These are phyloP conservation scores for Nemapogon koenigi DNA, from an alignment of 2,888 invertebrate species.

Conservation along the genomic window DNA sequence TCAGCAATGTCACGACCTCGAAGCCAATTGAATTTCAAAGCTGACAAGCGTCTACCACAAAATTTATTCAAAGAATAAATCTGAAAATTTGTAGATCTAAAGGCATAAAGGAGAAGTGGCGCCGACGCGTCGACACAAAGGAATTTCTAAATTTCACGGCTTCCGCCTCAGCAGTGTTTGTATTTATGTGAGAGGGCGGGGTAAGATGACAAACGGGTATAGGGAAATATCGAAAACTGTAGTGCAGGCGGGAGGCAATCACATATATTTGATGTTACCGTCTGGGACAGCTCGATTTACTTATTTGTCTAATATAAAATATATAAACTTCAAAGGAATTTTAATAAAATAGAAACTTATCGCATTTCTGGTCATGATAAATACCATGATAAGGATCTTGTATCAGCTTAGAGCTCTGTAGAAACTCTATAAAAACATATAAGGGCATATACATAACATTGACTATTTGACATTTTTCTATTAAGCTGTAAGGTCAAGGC, in stretches of 20 bases:
- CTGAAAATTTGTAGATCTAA: slow-evolving; percentile 64
- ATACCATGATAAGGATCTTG: too few species aligned
- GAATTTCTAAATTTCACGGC: slow-evolving; percentile 64
- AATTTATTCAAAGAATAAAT: slow-evolving; percentile 66
- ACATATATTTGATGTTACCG: slow-evolving; percentile 23
- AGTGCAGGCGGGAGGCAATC: slow-evolving; percentile 24
- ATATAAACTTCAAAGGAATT: too few species aligned
- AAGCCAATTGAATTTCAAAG: slow-evolving; percentile 64
- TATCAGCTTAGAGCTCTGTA: too few species aligned
- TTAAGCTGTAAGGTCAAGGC: too few species aligned
- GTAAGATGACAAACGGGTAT: slow-evolving; percentile 55
- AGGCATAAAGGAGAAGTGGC: slow-evolving; percentile 57
- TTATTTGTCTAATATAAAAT: too few species aligned
- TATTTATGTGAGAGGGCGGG: slow-evolving; percentile 54
- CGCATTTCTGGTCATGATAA: too few species aligned
- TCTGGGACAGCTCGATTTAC: neutral
- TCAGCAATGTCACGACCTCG: slow-evolving; percentile 56
- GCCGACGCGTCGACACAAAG: slow-evolving; percentile 58
- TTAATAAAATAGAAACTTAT: too few species aligned
- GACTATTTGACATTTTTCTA: too few species aligned
- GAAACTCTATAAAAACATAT: too few species aligned
- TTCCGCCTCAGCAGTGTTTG: slow-evolving; percentile 56
- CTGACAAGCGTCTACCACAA: slow-evolving; percentile 58
- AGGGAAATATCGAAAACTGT: slow-evolving; percentile 27
- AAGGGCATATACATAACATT: too few species aligned